phyloP scores from a whole-genome alignment of 2,888 invertebrate species.

The Eupithecia subfuscata region DNA sequence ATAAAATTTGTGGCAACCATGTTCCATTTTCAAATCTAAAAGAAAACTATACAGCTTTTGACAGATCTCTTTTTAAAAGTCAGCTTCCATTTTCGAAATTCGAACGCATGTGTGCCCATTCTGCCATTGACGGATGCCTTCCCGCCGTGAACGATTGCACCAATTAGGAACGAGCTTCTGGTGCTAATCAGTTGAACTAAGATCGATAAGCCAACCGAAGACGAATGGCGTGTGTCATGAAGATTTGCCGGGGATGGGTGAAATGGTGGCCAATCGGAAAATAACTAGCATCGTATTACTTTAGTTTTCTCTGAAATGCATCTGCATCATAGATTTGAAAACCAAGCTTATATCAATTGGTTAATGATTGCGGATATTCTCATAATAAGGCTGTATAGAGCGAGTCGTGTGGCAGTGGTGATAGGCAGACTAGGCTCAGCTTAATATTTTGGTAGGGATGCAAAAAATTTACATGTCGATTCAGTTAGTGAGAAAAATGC shows the following conservation, averaged over 20 bases:
- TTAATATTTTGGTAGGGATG: no score
- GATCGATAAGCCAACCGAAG: slow-evolving; percentile 50
- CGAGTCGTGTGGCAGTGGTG: no score
- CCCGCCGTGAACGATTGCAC: slow-evolving; percentile 51
- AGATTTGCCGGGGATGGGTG: slow-evolving; percentile 16
- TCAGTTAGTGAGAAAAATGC: background rate
- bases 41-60: background rate
- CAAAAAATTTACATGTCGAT: no score
- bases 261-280: background rate
- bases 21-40: slow-evolving; percentile 3
- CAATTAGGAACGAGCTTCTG: slow-evolving; percentile 51
- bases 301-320: background rate
- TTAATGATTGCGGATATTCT: no score
- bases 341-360: no score
- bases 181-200: slow-evolving; percentile 51
- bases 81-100: background rate
- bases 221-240: slow-evolving; percentile 37
- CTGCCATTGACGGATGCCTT: slow-evolving; percentile 36
- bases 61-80: background rate
- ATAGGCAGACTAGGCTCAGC: background rate
- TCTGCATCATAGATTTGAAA: background rate
- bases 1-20: background rate
- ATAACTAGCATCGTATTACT: background rate
- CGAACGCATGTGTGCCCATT: slow-evolving; percentile 24
- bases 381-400: no score